Conservation (phyloP, 2,113 vertebrate species). For the Probosciger aterrimus region DNA sequence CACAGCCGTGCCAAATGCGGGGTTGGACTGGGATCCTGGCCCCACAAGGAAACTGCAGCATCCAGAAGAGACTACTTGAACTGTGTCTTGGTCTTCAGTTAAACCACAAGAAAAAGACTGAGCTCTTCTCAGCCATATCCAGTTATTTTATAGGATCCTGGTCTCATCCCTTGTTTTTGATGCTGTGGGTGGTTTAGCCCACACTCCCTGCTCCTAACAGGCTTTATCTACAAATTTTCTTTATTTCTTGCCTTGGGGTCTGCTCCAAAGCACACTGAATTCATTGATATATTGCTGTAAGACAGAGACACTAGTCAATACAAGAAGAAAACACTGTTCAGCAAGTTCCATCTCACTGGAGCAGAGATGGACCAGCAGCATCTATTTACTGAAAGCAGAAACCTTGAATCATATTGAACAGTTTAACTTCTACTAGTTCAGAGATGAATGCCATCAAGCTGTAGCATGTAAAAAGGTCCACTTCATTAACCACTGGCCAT, state of each 20-base stretch:
- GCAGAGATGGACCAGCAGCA: not conserved
- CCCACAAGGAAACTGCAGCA: not conserved
- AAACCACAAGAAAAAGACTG: not conserved
- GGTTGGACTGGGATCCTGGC: not conserved
- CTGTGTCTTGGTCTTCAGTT: not conserved
- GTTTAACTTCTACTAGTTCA: not conserved
- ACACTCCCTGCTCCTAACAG: not conserved
- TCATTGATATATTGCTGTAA: not conserved
- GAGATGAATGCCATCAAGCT: not conserved
- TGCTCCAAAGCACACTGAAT: not conserved
- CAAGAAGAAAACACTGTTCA: not conserved
- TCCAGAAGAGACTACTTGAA: not conserved
- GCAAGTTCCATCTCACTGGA: not conserved
- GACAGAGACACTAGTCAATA: not conserved
- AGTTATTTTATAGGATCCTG: not conserved
- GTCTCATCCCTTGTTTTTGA: not conserved
- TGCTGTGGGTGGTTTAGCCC: not conserved
- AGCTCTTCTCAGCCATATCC: not conserved
- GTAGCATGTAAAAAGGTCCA: not conserved
- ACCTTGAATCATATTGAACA: not conserved
- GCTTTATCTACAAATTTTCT: not conserved
- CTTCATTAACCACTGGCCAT: not conserved
- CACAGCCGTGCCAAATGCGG: not conserved
- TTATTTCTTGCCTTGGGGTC: not conserved
- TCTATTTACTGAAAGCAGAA: not conserved